Evolutionary conservation across 2,888 invertebrate species (phyloP).

Genomic region (Meta bourneti): DNA sequence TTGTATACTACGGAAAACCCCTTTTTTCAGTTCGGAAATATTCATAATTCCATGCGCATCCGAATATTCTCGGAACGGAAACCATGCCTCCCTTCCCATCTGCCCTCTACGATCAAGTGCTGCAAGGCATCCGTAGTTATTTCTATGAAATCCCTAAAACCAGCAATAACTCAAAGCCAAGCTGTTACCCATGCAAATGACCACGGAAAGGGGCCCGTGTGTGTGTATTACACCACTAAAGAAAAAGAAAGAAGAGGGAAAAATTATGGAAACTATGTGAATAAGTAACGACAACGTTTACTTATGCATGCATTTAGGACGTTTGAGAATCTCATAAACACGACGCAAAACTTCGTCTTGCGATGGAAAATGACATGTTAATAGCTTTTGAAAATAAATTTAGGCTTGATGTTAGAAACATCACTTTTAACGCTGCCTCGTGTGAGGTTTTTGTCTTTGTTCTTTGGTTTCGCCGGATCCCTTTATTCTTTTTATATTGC

Average conservation of each 20-base stretch:
- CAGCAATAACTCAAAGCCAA: conserved; percentile 57
- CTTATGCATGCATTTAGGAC: conserved; percentile 71
- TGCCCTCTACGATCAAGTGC: not conserved
- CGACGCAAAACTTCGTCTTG: conserved; percentile 49
- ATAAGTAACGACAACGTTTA: conserved; percentile 64
- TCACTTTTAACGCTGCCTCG: conserved; percentile 39
- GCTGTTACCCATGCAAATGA: conserved; percentile 69
- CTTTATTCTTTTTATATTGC: conserved; percentile 6
- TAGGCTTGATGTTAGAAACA: conserved; percentile 63
- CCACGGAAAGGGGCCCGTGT: conserved; percentile 13
- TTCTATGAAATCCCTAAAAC: conserved; percentile 54
- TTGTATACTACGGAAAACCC: too few relatives aligned
- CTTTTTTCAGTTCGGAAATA: too few relatives aligned
- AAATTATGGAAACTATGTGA: conserved; percentile 67
- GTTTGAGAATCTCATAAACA: conserved; percentile 68
- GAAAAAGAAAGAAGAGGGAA: conserved; percentile 25
- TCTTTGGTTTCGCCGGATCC: conserved; percentile 3
- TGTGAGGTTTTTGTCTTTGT: conserved; percentile 16
- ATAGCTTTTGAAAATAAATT: conserved; percentile 67
- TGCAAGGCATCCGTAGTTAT: not conserved
- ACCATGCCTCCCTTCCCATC: not conserved
- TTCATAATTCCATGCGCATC: too few relatives aligned
- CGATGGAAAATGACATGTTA: conserved; percentile 64
- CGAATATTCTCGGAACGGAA: not conserved
- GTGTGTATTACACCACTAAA: conserved; percentile 36